A percentile compares a stretch with the other conserved stretches of the same genome.
Conservation (phyloP, 2,797 vertebrate genomes). For the Merluccius polli region DNA sequence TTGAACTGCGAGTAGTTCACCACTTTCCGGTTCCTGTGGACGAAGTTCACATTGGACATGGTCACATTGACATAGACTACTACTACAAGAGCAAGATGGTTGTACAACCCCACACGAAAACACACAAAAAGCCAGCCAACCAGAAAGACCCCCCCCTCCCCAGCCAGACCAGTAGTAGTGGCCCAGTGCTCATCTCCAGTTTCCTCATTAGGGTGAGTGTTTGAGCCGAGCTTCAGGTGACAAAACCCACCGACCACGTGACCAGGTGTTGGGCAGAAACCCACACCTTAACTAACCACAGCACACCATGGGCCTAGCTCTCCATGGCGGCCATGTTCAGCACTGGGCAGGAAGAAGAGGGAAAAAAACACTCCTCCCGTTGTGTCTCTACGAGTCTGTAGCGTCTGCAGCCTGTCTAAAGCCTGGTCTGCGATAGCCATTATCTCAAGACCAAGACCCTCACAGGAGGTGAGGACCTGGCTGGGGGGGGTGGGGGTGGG, state of each 20-base stretch:
- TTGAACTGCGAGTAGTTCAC: constrained; percentile 99
- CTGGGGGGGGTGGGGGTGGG: not conserved
- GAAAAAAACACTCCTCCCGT: too few species aligned
- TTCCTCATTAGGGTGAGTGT: constrained; percentile 52
- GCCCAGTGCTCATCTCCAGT: constrained; percentile 37
- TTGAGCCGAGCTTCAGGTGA: constrained; percentile 38
- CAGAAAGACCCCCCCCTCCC: not conserved
- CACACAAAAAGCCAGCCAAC: not conserved
- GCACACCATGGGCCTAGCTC: not conserved
- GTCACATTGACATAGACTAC: constrained; percentile 7
- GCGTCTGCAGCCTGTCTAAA: constrained; percentile 8
- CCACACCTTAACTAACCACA: constrained; percentile 17
- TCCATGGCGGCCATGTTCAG: not conserved
- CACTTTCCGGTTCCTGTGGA: constrained; percentile 95
- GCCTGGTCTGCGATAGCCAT: constrained; percentile 12
- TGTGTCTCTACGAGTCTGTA: not conserved
- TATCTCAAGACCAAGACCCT: not conserved
- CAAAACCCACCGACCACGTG: constrained; percentile 20
- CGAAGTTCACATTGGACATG: constrained; percentile 43
- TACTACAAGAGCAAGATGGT: not conserved
- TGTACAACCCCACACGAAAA: not conserved
- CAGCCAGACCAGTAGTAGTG: not conserved
- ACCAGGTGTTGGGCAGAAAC: constrained; percentile 24
- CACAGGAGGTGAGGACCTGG: constrained; percentile 2
- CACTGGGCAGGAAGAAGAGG: not conserved